Percentiles rank a stretch among this genome's conserved stretches.
Conservation (phyloP, 2,113 vertebrate species). For the Suricata suricatta region DNA sequence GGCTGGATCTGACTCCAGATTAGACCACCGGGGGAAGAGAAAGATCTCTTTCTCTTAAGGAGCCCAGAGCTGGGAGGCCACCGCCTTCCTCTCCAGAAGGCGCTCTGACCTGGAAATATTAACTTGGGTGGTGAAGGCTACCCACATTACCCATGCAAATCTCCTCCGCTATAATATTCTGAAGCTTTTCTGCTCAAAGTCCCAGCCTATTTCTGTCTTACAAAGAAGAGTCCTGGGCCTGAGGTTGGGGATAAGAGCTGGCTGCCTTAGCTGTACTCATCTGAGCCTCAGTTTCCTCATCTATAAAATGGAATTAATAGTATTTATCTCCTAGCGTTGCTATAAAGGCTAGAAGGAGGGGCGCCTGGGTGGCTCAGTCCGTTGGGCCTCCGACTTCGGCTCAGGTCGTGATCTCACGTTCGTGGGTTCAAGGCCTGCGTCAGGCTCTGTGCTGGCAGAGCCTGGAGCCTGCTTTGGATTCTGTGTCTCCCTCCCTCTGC, state of each 20-base stretch:
- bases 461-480: no score
- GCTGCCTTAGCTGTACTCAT: neutral
- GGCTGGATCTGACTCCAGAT: slow-evolving; percentile 21
- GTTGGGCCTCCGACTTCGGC: no score
- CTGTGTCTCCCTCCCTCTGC: no score
- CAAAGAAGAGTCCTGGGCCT: neutral
- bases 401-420: no score
- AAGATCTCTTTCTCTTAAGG: slow-evolving; percentile 20
- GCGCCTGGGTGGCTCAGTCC: no score
- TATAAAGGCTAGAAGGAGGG: neutral
- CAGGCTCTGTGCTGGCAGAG: no score
- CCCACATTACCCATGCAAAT: neutral
- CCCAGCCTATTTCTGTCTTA: neutral
- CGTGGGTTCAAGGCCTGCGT: no score
- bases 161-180: neutral
- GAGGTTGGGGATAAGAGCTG: neutral
- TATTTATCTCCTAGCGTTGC: neutral
- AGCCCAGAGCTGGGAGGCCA: neutral
- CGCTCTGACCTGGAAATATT: slow-evolving; percentile 57
- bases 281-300: neutral
- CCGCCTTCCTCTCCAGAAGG: neutral
- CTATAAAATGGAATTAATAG: neutral
- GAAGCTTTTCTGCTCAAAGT: neutral
- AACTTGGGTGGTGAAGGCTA: neutral
- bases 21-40: slow-evolving; percentile 64